phyloP scores from a whole-genome alignment of 2,113 vertebrate species.

The Melanerpes aurifrons region DNA sequence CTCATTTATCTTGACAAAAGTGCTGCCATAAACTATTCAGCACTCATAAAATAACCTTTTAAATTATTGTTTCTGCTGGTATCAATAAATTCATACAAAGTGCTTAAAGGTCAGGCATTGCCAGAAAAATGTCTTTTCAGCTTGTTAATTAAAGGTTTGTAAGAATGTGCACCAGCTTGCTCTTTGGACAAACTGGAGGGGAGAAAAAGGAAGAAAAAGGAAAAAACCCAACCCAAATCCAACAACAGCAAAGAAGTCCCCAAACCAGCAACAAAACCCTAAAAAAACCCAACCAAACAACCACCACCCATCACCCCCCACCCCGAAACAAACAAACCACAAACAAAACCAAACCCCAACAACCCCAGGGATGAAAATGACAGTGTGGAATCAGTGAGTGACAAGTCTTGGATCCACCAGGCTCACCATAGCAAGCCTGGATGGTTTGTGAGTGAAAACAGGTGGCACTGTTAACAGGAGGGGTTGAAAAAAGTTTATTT shows the following conservation, averaged over 20 bases:
- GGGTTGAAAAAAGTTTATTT: background rate
- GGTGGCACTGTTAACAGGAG: background rate
- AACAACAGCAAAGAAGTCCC: no score
- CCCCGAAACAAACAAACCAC: no score
- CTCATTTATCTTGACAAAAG: constrained; percentile 67
- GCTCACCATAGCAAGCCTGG: background rate
- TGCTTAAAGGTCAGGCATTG: constrained; percentile 66
- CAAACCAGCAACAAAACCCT: no score
- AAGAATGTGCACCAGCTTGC: background rate
- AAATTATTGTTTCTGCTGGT: constrained; percentile 62
- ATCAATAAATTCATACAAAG: constrained; percentile 48
- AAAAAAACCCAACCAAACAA: no score
- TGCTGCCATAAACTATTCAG: constrained; percentile 39
- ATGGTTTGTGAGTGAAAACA: background rate
- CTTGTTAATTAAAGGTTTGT: constrained; percentile 64
- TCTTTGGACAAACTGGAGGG: constrained; percentile 29
- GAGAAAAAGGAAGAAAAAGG: background rate
- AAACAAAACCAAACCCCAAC: no score
- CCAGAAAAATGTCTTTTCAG: constrained; percentile 54
- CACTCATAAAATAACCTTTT: constrained; percentile 52
- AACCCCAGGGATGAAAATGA: background rate
- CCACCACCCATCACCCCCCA: no score
- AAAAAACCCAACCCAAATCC: no score
- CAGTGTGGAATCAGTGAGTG: background rate
- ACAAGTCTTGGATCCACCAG: background rate